A percentile compares a stretch with the other conserved stretches of the same genome.
Conservation (phyloP, 2,113 vertebrate species). For the Rattus rattus region DNA sequence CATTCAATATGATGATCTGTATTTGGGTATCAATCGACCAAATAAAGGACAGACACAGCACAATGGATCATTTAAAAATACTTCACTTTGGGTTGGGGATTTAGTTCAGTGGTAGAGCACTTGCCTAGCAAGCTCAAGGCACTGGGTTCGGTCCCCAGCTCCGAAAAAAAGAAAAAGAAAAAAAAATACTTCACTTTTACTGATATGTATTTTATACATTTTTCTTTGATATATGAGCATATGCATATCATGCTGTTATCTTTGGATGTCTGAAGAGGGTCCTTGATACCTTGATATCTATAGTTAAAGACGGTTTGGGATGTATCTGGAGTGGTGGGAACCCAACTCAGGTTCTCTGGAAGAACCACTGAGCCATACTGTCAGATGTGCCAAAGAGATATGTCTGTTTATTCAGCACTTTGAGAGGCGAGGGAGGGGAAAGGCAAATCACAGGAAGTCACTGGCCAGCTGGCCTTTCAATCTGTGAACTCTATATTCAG, state of each 20-base stretch:
- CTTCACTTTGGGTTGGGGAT: no score
- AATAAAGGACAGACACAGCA: not conserved
- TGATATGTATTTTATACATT: not conserved
- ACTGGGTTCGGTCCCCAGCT: no score
- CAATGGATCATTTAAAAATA: not conserved
- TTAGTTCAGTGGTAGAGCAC: no score
- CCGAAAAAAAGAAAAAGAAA: no score
- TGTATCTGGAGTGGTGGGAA: not conserved
- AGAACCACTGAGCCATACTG: not conserved
- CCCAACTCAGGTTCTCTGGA: not conserved
- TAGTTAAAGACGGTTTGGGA: no score
- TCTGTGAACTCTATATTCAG: not conserved
- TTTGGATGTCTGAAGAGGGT: not conserved
- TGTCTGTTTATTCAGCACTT: not conserved
- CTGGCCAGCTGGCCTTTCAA: fast-evolving
- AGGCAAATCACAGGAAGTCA: not conserved
- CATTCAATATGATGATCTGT: not conserved
- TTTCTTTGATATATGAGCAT: not conserved
- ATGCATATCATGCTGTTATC: not conserved
- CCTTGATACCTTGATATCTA: not conserved
- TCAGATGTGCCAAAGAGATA: not conserved
- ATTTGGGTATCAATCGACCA: no score
- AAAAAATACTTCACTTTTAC: not conserved
- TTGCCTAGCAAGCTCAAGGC: no score
- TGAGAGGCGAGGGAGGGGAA: fast-evolving